Conservation (phyloP, 2,113 vertebrate genomes). For the Zeus faber region DNA sequence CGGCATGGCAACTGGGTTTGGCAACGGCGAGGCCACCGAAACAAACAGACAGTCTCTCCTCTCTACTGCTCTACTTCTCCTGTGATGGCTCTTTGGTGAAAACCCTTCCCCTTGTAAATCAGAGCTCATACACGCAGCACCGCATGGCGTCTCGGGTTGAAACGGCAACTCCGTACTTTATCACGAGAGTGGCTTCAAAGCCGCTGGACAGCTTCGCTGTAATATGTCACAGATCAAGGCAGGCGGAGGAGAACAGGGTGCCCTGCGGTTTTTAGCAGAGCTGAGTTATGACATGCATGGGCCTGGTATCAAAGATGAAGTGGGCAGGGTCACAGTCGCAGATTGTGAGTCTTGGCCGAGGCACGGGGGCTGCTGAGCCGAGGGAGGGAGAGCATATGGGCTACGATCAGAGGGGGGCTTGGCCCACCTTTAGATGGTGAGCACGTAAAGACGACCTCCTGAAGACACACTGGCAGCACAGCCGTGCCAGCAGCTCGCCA, state of each 20-base stretch:
- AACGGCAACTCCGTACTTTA: background rate
- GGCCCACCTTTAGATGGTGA: slow-evolving; percentile 66
- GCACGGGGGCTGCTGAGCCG: slow-evolving; percentile 45
- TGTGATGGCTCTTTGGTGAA: background rate
- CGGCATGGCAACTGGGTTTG: slow-evolving; percentile 8
- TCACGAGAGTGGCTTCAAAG: slow-evolving; percentile 4
- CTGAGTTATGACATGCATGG: slow-evolving; percentile 42
- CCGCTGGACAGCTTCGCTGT: background rate
- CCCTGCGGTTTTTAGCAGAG: slow-evolving; percentile 23
- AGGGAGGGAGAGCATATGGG: slow-evolving; percentile 68
- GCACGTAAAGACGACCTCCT: slow-evolving; percentile 52
- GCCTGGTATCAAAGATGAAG: slow-evolving; percentile 50
- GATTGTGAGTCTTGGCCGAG: slow-evolving; percentile 71
- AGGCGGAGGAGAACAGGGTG: slow-evolving; percentile 11
- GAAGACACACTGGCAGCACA: slow-evolving; percentile 53
- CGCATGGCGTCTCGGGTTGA: slow-evolving; percentile 12
- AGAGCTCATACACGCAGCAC: background rate
- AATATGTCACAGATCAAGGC: slow-evolving; percentile 16
- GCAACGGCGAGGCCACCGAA: background rate
- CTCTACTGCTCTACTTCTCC: background rate
- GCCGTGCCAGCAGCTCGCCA: slow-evolving; percentile 48
- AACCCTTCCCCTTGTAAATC: slow-evolving; percentile 12
- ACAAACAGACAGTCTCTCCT: background rate
- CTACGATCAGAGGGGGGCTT: slow-evolving; percentile 61
- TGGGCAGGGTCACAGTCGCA: slow-evolving; percentile 57